phyloP scores from a whole-genome alignment of 2,113 vertebrate genomes.

The Xiphophorus hellerii region DNA sequence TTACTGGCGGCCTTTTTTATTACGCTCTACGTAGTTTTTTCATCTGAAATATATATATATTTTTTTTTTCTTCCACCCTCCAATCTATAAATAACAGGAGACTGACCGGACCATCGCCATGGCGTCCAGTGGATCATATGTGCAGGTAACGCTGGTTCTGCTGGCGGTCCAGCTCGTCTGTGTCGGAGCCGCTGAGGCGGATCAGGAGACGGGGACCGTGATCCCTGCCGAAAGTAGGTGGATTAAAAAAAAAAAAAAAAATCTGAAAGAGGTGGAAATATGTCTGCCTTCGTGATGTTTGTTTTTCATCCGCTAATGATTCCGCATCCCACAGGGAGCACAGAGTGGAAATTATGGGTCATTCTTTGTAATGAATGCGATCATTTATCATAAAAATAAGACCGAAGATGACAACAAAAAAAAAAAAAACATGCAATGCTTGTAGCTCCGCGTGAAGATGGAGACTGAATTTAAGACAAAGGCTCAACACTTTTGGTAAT shows the following conservation, averaged over 20 bases:
- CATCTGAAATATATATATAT: not conserved
- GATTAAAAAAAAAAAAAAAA: not conserved
- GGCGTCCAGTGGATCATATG: conserved; percentile 55
- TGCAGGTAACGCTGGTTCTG: conserved; percentile 73
- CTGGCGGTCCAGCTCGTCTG: conserved; percentile 75
- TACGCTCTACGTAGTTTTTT: not conserved
- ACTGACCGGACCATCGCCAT: conserved; percentile 55
- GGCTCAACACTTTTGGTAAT: not conserved
- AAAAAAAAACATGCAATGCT: not conserved
- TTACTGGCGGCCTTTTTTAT: not conserved
- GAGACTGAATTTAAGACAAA: not conserved
- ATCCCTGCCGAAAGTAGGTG: conserved; percentile 94
- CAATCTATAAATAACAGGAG: not conserved
- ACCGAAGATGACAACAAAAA: not conserved
- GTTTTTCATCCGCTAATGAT: not conserved
- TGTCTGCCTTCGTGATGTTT: not conserved
- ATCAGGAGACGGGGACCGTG: conserved; percentile 84
- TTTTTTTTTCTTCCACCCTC: not conserved
- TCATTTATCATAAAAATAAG: not conserved
- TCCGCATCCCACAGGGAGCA: conserved; percentile 21
- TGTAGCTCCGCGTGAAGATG: too few species aligned
- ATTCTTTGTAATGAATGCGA: not conserved
- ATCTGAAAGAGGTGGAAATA: not conserved
- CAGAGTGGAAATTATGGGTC: not conserved
- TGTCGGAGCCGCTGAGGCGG: conserved; percentile 68